Evolutionary conservation across 2,113 vertebrate genomes (phyloP).

Genomic region (Cryptotis parvus): DNA sequence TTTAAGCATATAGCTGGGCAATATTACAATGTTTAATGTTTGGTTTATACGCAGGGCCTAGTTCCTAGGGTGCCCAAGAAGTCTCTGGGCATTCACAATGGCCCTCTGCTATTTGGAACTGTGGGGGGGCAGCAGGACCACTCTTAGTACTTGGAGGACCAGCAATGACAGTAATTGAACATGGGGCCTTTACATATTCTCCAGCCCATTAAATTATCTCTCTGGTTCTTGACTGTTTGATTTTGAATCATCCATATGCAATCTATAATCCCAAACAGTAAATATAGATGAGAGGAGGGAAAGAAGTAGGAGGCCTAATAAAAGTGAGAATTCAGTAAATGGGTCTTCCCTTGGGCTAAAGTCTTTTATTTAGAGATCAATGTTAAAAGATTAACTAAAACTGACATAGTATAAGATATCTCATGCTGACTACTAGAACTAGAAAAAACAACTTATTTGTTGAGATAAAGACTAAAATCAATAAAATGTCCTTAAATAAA

Average conservation of each 20-base stretch:
- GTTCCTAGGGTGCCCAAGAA: no score
- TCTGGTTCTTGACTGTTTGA: neutral
- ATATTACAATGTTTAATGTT: neutral
- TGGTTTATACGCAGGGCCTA: neutral
- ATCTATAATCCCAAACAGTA: neutral
- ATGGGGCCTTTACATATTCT: no score
- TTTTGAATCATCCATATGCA: neutral
- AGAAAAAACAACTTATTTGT: neutral
- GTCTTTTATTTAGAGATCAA: neutral
- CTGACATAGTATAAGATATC: neutral
- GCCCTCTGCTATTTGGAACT: no score
- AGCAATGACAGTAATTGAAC: no score
- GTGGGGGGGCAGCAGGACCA: no score
- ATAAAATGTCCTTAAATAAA: slow-evolving; percentile 33
- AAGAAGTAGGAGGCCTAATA: neutral
- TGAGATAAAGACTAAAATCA: slow-evolving; percentile 17
- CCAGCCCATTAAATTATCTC: no score
- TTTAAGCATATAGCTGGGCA: neutral
- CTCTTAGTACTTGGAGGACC: no score
- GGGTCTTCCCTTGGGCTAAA: neutral
- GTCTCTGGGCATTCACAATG: no score
- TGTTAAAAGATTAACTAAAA: slow-evolving; percentile 20
- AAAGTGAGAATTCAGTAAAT: neutral
- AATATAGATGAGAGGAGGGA: neutral
- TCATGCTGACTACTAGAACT: neutral